Evolutionary conservation across 1,140 invertebrate species (phyloP), one percentile per base, ranked within the genome.

Genomic region (Odontomachus brunneus): DNA sequence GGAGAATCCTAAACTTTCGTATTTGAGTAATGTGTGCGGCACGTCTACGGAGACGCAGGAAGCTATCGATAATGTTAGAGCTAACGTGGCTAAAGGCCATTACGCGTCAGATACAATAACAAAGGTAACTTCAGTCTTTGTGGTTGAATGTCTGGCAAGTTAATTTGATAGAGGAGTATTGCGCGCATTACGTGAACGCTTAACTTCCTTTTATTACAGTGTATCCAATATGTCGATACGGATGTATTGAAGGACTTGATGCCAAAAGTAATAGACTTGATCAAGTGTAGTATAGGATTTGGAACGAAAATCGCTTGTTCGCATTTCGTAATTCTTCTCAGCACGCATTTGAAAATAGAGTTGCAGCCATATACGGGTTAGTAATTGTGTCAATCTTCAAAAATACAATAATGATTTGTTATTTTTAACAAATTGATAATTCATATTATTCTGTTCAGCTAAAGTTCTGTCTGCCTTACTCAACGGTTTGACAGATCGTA

Each of bases 41-140:
- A 96, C 95, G 0, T 95, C 96, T 74, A 93, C 94, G 38, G 95
- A 96, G 66, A 94, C 95, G 0, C 95, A 97, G 88, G 97, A 98
- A 86, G 94, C 96, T 57, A 94, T 98, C 0, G 98, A 98, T 91
- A 96, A 95, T 86, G 95, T 96, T 44, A 94, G 97, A 66, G 97
- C 97, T 38, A 96, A 96, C 78, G 96, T 96, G 19, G 97, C 97
- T 0, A 97, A 97, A 89, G 96, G 96, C 33, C 97, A 98, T 90
- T 97, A 98, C 75, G 98, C 98, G 86, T 98, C 97, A 84, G 97
- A 98, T 90, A 98, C 97, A 1, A 96, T 99, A 26, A 96, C 97
- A 51, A 80, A 82, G 75, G 85, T 87, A 65, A 76, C 62, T 85
- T 73, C 17, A 53, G 29, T 53, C 71, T 63, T 63, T 0, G 53